Evolutionary conservation across 2,113 vertebrate genomes (phyloP), one percentile per base, ranked within the genome.

Genomic region (Laticauda colubrina): DNA sequence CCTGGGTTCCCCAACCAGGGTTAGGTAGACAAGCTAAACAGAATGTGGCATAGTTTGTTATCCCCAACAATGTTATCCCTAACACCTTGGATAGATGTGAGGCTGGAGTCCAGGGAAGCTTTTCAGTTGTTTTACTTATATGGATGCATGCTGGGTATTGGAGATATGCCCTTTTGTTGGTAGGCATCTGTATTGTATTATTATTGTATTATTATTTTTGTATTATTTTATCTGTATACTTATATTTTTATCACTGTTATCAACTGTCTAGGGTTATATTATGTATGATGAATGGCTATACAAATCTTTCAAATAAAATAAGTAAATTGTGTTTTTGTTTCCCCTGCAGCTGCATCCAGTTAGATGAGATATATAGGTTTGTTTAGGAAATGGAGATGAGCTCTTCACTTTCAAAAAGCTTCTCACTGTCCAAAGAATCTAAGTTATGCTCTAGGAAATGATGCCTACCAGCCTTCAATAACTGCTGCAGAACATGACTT

Each of bases 391-490:
- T 93, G 56, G 15, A 91, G 24, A 55, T 0, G 15, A 0, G 57
- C 64, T 93, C 89, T 26, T 92, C 93, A 81, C 92, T 96, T 96
- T 90, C 95, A 96, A 96, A 88, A 95, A 90, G 94, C 88, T 96
- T 96, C 26, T 69, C 94, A 3, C 51, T 92, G 20, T 53, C 75
- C 95, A 89, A 20, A 94, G 45, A 54, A 39, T 91, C 48, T 59
- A 95, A 90, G 43, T 8, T n/a, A 91, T 92, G 75, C 53, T 94
- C 89, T 93, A 43, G 21, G 3, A 88, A 95, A 96, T 95, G 95
- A 85, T 94, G 91, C 75, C 57, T 14, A 64, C 7, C 94, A 6
- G 93, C 48, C 57, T 93, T 86, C 53, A 89, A 51, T 53, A 54
- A 24, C 29, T 26, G 81, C 90, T 95, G 94, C 21, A 10, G 4